A percentile compares a stretch with the other conserved stretches of the same genome.
These are phyloP conservation scores for Caenorhabditis virilis DNA, from an alignment of 2,888 invertebrate species.

Conservation along the genomic window DNA sequence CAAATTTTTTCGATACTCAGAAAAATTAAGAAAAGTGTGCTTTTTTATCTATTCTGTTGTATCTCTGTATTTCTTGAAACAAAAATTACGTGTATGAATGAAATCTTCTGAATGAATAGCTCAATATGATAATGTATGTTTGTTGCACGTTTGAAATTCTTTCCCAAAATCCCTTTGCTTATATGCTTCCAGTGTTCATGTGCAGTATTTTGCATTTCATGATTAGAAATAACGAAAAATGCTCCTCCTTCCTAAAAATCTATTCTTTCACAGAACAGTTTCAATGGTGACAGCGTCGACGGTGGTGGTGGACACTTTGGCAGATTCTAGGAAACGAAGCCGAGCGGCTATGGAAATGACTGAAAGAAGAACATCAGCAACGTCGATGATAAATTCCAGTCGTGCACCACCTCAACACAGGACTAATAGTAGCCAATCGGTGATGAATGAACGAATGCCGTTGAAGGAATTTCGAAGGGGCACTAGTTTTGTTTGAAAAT, in stretches of 20 bases:
- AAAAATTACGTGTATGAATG: too few species aligned
- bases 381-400: background rate
- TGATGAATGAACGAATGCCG: slow-evolving; percentile 26
- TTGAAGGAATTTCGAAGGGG: slow-evolving; percentile 34
- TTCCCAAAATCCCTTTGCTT: too few species aligned
- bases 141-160: slow-evolving; percentile 3
- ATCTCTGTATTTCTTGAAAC: background rate
- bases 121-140: too few species aligned
- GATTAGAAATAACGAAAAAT: too few species aligned
- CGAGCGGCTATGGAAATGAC: slow-evolving; percentile 15
- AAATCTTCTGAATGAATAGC: too few species aligned
- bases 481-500: slow-evolving; percentile 30
- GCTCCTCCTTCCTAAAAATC: too few species aligned
- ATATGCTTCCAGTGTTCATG: too few species aligned
- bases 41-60: background rate
- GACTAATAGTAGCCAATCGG: slow-evolving; percentile 31
- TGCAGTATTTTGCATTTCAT: too few species aligned
- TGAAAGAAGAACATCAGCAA: slow-evolving; percentile 10
- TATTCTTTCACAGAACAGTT: slow-evolving; percentile 37
- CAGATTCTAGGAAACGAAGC: slow-evolving; percentile 18
- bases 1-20: too few species aligned
- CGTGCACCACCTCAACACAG: slow-evolving; percentile 5
- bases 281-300: slow-evolving; percentile 37
- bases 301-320: slow-evolving; percentile 24
- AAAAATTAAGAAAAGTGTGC: too few species aligned